Base-by-base conservation (phyloP, 2,113 vertebrate genomes). In the Etheostoma spectabile region DNA sequence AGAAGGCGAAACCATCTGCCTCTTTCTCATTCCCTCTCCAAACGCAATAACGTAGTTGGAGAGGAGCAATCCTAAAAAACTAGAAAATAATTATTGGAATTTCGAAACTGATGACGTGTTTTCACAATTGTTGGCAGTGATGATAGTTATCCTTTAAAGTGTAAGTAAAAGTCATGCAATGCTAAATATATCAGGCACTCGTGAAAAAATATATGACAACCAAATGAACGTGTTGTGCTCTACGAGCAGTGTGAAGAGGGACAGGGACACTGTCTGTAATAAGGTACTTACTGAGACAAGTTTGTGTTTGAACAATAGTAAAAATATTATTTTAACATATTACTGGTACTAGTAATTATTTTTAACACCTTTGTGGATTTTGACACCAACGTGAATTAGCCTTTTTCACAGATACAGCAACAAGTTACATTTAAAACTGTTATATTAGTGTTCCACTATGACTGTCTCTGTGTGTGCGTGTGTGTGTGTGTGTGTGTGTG, bases 81-180 rank as follows among this genome's bases (percentile, higher is more conserved):
- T 51, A 49, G 21, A 35, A 3, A 71, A 8, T 3, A 52, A 46
- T 15, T 24, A 27, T 60, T 21, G 14, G 5, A 42, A 46, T 27
- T n/a, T 65, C 33, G 10, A 10, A 83, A 62, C 7, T 53, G 14
- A 18, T 8, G 5, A 15, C 3, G 10, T 45, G 13, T 51, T 63
- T 3, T 73, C 21, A 66, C 21, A 0, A 10, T n/a, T 30, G 75
- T 48, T 33, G 24, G 14, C 67, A 59, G 42, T 42, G 63, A 65
- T 19, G 21, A 61, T 0, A 48, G 18, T 67, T 65, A 48, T 46
- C 48, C 12, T 64, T 64, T 33, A 57, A 70, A 69, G 30, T 38
- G 3, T 78, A 79, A 70, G 65, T 57, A 77, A 81, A 83, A 66
- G 6, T 24, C 30, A 52, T 82, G 74, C 48, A 56, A 53, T 35